Conservation (phyloP, 2,888 invertebrate genomes). For the Nephrocerus scutellatus region DNA sequence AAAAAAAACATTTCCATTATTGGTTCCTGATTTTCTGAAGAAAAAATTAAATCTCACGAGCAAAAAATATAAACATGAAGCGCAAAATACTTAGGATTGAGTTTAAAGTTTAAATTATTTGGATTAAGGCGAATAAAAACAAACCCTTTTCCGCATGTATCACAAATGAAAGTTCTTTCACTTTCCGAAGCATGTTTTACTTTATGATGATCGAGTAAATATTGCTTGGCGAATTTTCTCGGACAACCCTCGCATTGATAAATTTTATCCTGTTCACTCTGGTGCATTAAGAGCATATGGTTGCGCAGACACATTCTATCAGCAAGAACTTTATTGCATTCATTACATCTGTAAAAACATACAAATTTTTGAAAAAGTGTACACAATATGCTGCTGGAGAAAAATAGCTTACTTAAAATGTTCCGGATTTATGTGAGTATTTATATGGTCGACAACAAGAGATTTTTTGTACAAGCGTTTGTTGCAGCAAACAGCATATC, state of each 20-base stretch:
- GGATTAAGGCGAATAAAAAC: no score
- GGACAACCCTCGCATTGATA: constrained; percentile 25
- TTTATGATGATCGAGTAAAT: constrained; percentile 24
- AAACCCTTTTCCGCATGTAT: constrained; percentile 24
- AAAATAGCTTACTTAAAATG: constrained; percentile 23
- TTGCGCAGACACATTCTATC: constrained; percentile 25
- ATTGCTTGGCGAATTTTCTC: constrained; percentile 26
- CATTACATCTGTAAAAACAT: constrained; percentile 18
- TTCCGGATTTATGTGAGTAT: constrained; percentile 26
- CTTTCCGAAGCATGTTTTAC: constrained; percentile 17
- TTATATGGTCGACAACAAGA: constrained; percentile 27
- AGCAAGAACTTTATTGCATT: constrained; percentile 23
- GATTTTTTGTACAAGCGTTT: constrained; percentile 25
- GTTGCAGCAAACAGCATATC: constrained; percentile 28
- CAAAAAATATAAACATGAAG: no score
- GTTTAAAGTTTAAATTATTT: no score
- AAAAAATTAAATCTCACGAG: neutral
- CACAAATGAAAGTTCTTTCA: constrained; percentile 20
- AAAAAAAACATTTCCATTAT: neutral
- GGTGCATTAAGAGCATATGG: constrained; percentile 22
- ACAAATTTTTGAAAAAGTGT: neutral
- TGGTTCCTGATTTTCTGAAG: neutral
- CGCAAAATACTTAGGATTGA: no score
- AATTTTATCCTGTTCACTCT: constrained; percentile 21
- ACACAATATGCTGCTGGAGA: no score